Evolutionary conservation across 2,888 invertebrate genomes (phyloP).

Genomic region (Drosophila testacea): DNA sequence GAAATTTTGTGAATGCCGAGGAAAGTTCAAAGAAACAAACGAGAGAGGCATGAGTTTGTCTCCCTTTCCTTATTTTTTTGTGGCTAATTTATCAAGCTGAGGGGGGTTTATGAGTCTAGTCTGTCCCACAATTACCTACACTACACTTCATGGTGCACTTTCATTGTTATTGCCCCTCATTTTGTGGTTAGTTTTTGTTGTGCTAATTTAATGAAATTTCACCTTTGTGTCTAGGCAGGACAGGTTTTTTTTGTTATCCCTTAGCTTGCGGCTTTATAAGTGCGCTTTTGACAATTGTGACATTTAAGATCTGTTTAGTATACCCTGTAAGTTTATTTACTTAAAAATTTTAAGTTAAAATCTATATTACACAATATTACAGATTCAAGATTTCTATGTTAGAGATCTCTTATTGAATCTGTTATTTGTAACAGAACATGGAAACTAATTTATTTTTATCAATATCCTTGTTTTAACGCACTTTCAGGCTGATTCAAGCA

Average conservation of each 20-base stretch:
- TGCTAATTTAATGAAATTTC: constrained; percentile 71
- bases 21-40: constrained; percentile 1
- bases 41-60: not conserved
- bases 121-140: constrained; percentile 38
- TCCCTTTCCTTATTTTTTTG: not conserved
- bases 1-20: constrained; percentile 64
- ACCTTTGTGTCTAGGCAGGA: constrained; percentile 15
- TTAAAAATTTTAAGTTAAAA: no score
- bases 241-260: not conserved
- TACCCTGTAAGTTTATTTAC: not conserved
- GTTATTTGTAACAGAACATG: no score
- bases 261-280: constrained; percentile 18
- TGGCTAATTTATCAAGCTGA: constrained; percentile 64
- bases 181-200: constrained; percentile 63
- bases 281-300: constrained; percentile 38
- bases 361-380: no score
- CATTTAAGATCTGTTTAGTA: constrained; percentile 20
- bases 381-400: no score
- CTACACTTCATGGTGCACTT: constrained; percentile 33
- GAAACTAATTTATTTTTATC: no score
- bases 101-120: constrained; percentile 54
- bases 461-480: no score
- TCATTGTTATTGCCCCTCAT: constrained; percentile 42
- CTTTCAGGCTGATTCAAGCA: no score
- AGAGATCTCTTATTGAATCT: no score